Evolutionary conservation across 2,888 invertebrate genomes (phyloP).

Genomic region (Scrobipalpa atriplicella): DNA sequence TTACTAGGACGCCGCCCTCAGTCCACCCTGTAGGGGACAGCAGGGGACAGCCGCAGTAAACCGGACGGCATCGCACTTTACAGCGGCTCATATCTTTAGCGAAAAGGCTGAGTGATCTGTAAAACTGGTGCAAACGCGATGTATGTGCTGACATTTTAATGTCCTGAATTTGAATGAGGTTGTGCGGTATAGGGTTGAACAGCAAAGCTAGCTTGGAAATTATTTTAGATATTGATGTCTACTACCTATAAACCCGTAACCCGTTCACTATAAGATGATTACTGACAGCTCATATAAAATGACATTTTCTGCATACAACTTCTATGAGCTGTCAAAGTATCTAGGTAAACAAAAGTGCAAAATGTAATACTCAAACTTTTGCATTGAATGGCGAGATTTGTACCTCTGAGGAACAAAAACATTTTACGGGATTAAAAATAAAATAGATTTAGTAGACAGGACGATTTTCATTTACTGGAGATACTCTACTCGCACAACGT

Average conservation of each 20-base stretch:
- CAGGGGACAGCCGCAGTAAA: constrained; percentile 55
- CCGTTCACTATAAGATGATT: too few species aligned
- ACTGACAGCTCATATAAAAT: too few species aligned
- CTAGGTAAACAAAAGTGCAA: too few species aligned
- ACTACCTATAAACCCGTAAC: too few species aligned
- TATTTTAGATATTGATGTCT: too few species aligned
- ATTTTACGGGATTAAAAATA: background rate
- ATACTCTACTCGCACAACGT: constrained; percentile 4
- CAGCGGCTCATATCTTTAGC: constrained; percentile 25
- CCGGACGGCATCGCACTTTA: constrained; percentile 28
- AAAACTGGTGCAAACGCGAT: background rate
- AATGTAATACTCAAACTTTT: too few species aligned
- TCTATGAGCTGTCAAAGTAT: too few species aligned
- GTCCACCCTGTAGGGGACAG: constrained; percentile 52
- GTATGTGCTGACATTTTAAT: background rate
- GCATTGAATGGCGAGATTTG: too few species aligned
- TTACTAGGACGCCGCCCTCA: constrained; percentile 63
- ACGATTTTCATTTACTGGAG: background rate
- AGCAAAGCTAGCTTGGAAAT: too few species aligned
- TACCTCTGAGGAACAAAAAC: background rate
- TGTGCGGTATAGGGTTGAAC: too few species aligned
- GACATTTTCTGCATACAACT: too few species aligned
- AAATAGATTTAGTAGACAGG: background rate
- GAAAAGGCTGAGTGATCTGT: constrained; percentile 16
- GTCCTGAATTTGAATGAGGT: too few species aligned